These are phyloP conservation scores for Caenorhabditis angaria DNA, from an alignment of 2,888 invertebrate genomes.

Conservation along the genomic window DNA sequence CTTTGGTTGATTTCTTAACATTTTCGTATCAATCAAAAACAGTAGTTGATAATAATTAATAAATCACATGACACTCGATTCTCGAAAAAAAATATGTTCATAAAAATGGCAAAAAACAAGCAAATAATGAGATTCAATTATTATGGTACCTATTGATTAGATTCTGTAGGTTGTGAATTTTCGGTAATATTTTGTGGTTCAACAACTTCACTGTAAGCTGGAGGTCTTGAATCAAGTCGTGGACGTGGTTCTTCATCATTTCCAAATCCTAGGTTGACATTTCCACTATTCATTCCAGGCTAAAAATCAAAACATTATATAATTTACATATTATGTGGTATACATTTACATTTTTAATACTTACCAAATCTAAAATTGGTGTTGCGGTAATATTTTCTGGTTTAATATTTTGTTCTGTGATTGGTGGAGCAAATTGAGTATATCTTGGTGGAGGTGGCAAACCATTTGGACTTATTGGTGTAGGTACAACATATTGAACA, in stretches of 20 bases:
- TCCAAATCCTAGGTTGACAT: constrained; percentile 18
- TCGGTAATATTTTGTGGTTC: constrained; percentile 29
- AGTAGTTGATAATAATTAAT: background rate
- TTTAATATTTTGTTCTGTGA: constrained; percentile 4
- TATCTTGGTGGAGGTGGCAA: constrained; percentile 43
- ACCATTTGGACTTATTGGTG: constrained; percentile 36
- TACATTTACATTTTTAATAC: background rate
- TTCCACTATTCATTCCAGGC: background rate
- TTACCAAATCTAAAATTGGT: background rate
- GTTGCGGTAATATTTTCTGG: background rate
- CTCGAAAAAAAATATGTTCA: background rate
- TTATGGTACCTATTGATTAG: background rate
- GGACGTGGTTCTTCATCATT: constrained; percentile 12
- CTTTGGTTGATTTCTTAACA: too few species aligned
- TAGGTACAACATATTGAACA: constrained; percentile 40
- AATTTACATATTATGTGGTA: background rate
- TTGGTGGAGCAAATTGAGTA: constrained; percentile 20
- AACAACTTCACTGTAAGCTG: constrained; percentile 35
- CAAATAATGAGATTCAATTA: background rate
- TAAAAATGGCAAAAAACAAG: background rate
- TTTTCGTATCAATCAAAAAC: background rate
- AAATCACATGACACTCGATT: background rate
- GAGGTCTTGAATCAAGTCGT: constrained; percentile 26
- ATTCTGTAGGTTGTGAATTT: background rate
- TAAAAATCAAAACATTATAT: background rate